These are phyloP conservation scores for Lepus europaeus DNA, from an alignment of 2,113 vertebrate genomes.

Conservation along the genomic window DNA sequence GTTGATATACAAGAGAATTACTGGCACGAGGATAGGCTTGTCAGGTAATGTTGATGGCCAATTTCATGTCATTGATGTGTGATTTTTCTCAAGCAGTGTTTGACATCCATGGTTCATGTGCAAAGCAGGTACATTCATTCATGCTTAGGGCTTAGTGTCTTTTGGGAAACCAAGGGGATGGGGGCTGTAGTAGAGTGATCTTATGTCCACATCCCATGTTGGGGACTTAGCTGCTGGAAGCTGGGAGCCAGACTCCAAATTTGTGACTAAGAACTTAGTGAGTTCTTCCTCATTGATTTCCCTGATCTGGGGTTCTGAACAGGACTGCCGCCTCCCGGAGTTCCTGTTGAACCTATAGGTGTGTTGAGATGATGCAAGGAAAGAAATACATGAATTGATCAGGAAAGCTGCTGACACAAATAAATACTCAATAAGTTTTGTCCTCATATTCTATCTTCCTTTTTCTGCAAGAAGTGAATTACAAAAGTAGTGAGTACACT, in stretches of 20 bases:
- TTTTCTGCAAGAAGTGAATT: not conserved
- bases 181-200: not conserved
- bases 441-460: not conserved
- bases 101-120: not conserved
- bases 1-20: not conserved
- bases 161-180: not conserved
- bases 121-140: not conserved
- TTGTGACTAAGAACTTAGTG: not conserved
- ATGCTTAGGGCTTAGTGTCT: not conserved
- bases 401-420: not conserved
- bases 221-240: not conserved
- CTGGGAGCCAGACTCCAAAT: not conserved
- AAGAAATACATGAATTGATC: not conserved
- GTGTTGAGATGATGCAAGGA: conserved; percentile 4
- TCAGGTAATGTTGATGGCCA: not conserved
- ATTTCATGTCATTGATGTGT: not conserved
- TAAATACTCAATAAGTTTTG: not conserved
- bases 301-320: not conserved
- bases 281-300: not conserved
- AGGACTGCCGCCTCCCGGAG: not conserved
- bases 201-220: not conserved
- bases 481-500: not conserved
- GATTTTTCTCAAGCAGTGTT: not conserved
- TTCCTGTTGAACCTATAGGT: not conserved
- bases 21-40: not conserved